Conservation (phyloP, 1,140 invertebrate species). For the Grapholita molesta region DNA sequence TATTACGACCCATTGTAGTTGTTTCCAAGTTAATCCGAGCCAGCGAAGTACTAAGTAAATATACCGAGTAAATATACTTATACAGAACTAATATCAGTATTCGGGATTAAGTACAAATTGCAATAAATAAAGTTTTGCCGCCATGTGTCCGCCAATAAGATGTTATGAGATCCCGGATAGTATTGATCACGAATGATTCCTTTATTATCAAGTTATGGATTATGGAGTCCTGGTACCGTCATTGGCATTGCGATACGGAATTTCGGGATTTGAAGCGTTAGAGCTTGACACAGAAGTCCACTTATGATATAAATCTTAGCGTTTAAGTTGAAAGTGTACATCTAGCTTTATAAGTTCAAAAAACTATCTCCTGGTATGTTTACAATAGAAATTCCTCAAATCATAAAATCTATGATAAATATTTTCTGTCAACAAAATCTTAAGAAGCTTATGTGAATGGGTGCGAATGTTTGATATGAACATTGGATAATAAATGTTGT, state of each 20-base stretch:
- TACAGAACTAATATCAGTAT: conserved; percentile 5
- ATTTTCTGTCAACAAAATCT: no score
- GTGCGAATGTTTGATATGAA: no score
- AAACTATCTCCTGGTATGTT: no score
- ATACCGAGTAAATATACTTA: conserved; percentile 6
- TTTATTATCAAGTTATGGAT: background rate
- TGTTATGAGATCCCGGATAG: background rate
- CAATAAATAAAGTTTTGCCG: conserved; percentile 8
- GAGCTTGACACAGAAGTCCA: no score
- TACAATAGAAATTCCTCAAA: no score
- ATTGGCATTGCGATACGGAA: background rate
- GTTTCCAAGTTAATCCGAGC: background rate
- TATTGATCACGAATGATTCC: background rate
- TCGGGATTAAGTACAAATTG: conserved; percentile 9
- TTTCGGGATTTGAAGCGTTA: no score
- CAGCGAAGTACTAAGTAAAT: background rate
- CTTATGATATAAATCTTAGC: no score
- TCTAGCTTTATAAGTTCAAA: no score
- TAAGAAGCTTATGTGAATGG: no score
- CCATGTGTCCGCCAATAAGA: conserved; percentile 4
- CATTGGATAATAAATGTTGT: no score
- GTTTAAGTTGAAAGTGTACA: no score
- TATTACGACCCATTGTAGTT: conserved; percentile 5
- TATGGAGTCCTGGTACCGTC: background rate
- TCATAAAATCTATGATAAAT: no score